phyloP scores from a whole-genome alignment of 2,888 invertebrate genomes.

The Notodonta dromedarius region DNA sequence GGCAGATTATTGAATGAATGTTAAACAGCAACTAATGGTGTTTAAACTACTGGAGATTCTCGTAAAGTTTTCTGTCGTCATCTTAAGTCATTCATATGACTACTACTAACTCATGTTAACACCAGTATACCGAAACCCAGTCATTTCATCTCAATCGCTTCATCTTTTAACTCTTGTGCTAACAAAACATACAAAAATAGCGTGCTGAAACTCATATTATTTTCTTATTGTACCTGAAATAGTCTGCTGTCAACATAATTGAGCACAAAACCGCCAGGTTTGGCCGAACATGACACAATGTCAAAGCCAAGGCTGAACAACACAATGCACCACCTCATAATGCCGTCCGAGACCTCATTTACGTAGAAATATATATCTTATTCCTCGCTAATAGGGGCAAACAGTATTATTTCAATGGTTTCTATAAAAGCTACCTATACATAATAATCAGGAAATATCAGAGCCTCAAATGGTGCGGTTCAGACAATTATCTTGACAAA shows the following conservation, averaged over 20 bases:
- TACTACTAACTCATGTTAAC: too few species aligned
- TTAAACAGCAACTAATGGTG: too few species aligned
- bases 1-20: too few species aligned
- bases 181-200: not conserved
- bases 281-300: constrained; percentile 57
- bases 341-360: constrained; percentile 29
- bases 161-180: not conserved
- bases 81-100: too few species aligned
- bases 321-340: constrained; percentile 27
- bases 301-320: constrained; percentile 67
- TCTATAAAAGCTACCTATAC: constrained; percentile 41
- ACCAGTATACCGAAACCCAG: not conserved
- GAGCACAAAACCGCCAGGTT: constrained; percentile 56
- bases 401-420: constrained; percentile 21
- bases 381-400: constrained; percentile 27
- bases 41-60: too few species aligned
- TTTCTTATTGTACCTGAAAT: constrained; percentile 3
- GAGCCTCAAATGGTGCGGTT: constrained; percentile 63
- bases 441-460: constrained; percentile 70
- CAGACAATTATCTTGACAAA: constrained; percentile 79
- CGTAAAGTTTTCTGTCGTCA: too few species aligned
- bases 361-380: constrained; percentile 30
- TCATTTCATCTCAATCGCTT: not conserved
- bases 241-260: constrained; percentile 32
- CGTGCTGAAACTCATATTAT: not conserved